Conservation (phyloP, 1,140 invertebrate species). For the Monomorium pharaonis region DNA sequence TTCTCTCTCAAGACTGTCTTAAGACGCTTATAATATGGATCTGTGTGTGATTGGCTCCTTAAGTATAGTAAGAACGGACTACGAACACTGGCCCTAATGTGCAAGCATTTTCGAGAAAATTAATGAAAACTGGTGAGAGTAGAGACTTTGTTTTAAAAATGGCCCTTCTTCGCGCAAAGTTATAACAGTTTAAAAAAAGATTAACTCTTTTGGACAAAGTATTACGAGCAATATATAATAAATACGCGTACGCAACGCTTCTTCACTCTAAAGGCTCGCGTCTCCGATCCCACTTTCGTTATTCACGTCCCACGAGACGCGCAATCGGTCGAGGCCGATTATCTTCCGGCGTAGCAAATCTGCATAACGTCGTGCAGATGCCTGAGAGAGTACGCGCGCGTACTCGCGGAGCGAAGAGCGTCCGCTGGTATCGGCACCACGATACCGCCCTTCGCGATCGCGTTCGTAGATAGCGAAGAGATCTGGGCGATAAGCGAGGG, state of each 20-base stretch:
- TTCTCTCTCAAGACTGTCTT: too few relatives aligned
- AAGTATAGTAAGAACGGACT: too few relatives aligned
- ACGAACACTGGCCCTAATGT: too few relatives aligned
- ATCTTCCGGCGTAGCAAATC: constrained; percentile 48
- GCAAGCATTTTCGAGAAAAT: too few relatives aligned
- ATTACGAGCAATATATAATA: neutral
- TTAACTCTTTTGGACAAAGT: too few relatives aligned
- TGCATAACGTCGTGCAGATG: constrained; percentile 52
- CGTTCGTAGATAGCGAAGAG: constrained; percentile 36
- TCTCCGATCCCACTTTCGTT: neutral
- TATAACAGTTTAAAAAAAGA: too few relatives aligned
- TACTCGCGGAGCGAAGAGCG: neutral
- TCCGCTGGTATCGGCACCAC: neutral
- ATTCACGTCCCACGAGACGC: neutral
- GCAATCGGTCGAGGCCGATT: constrained; percentile 48
- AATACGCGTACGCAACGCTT: neutral
- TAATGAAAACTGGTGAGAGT: too few relatives aligned
- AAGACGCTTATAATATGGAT: too few relatives aligned
- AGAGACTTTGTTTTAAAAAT: too few relatives aligned
- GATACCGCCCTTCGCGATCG: constrained; percentile 53
- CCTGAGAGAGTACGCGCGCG: neutral
- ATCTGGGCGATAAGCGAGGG: constrained; percentile 40
- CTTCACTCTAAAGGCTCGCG: too few relatives aligned
- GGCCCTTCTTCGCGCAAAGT: too few relatives aligned
- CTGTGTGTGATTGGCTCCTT: too few relatives aligned